Conservation (phyloP, 2,888 invertebrate species). For the Amphipyra berbera region DNA sequence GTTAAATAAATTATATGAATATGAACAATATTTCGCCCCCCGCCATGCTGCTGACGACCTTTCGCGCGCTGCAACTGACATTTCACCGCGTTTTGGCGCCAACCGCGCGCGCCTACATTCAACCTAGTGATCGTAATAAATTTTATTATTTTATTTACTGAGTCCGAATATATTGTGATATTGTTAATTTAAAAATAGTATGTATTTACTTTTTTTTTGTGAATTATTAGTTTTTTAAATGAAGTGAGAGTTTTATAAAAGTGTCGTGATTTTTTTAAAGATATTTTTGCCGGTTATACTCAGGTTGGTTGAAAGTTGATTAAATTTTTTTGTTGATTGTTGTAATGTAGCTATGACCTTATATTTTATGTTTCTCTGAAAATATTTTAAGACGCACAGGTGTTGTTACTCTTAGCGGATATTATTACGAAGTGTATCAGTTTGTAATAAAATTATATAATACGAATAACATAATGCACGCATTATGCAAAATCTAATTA, state of each 20-base stretch:
- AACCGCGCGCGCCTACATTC: conserved; percentile 62
- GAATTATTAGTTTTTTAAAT: conserved; percentile 2
- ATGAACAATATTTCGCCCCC: conserved; percentile 69
- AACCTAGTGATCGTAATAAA: conserved; percentile 14
- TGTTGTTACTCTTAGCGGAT: background rate
- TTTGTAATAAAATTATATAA: background rate
- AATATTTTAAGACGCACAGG: background rate
- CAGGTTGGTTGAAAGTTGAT: conserved; percentile 43
- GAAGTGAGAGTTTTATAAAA: conserved; percentile 30
- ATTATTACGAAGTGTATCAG: background rate
- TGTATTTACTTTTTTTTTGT: conserved; percentile 7
- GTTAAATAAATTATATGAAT: conserved; percentile 51
- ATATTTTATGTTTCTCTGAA: conserved; percentile 14
- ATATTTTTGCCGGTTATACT: conserved; percentile 16
- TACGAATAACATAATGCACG: background rate
- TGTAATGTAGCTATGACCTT: conserved; percentile 19
- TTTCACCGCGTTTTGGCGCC: conserved; percentile 80
- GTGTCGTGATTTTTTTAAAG: conserved; percentile 30
- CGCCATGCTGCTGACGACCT: conserved; percentile 68
- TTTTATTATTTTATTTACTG: conserved; percentile 8
- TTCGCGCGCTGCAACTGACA: conserved; percentile 76
- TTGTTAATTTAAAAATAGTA: background rate
- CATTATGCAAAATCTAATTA: conserved; percentile 3
- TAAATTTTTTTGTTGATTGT: conserved; percentile 9
- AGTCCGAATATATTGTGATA: conserved; percentile 18